These are phyloP conservation scores for Coryphaenoides rupestris DNA, from an alignment of 2,113 vertebrate species.

Conservation along the genomic window DNA sequence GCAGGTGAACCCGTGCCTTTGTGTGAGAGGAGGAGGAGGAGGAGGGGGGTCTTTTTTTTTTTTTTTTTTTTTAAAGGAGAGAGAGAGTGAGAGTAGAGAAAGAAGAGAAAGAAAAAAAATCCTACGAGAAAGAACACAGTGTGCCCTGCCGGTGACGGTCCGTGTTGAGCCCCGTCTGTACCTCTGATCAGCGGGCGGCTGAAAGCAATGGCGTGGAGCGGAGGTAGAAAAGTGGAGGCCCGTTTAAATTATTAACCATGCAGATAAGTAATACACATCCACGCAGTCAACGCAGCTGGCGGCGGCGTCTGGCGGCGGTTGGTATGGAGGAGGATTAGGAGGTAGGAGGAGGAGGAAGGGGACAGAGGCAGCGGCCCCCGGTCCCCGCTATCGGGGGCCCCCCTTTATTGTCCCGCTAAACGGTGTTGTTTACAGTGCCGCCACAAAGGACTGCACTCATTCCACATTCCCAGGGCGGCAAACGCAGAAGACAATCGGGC, in stretches of 20 bases:
- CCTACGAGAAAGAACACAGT: too few relatives aligned
- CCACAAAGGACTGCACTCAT: conserved; percentile 53
- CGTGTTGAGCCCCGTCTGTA: conserved; percentile 88
- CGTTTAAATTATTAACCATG: conserved; percentile 82
- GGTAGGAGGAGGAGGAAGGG: conserved; percentile 57
- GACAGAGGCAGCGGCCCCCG: conserved; percentile 35
- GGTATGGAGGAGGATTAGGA: too few relatives aligned
- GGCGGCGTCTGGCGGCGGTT: too few relatives aligned
- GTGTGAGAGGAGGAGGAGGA: conserved; percentile 64
- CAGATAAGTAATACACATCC: conserved; percentile 75
- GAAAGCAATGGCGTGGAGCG: conserved; percentile 75
- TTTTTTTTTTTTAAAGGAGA: conserved; percentile 62
- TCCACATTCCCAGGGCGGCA: conserved; percentile 53
- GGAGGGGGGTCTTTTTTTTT: too few relatives aligned
- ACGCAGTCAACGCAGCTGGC: too few relatives aligned
- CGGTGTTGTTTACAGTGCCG: conserved; percentile 52
- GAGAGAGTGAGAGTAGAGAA: conserved; percentile 66
- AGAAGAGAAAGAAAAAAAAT: conserved; percentile 43
- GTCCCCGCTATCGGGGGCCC: conserved; percentile 51
- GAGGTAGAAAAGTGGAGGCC: conserved; percentile 66
- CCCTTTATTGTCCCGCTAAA: conserved; percentile 63
- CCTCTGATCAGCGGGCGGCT: conserved; percentile 70
- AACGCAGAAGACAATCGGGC: conserved; percentile 39
- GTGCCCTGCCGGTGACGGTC: too few relatives aligned
- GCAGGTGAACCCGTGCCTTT: conserved; percentile 87